Evolutionary conservation across 2,113 vertebrate species (phyloP), one percentile per base, ranked within the genome.

Genomic region (Falcunculus frontatus): DNA sequence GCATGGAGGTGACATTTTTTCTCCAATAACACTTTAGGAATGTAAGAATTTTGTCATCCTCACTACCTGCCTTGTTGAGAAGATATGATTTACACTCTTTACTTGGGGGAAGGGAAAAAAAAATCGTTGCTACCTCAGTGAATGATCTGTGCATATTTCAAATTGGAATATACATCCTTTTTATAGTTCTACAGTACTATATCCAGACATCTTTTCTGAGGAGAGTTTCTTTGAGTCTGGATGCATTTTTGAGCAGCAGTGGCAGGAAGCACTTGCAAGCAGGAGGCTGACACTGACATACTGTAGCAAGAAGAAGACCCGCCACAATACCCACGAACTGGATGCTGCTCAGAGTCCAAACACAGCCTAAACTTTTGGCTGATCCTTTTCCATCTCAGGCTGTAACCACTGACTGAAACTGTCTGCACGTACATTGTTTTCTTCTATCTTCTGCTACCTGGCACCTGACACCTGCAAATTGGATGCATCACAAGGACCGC

Each of bases 141-240:
- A 95, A 93, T 94, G 96, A 96, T 97, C 92, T 96, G 65, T 92
- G 90, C 90, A 95, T 96, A 96, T 93, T 92, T 95, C 89, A 96
- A 94, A 92, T 94, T 92, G 88, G 86, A 96, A 95, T 96, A 94
- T 95, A 91, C 93, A 94, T 95, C 92, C 90, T 95, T 97, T 96
- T 97, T 94, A 94, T 94, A 95, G 83, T 92, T 82, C 67, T 93
- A 47, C 53, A 92, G 69, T 87, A 82, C n/a, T 93, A 56, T 81
- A 96, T 62, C 49, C 69, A 93, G 80, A 39, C 80, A 94, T 53
- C 80, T 78, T 81, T 94, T 77, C 76, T 42, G 50, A 90, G 56
- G 19, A 89, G 56, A 52, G 52, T 81, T 94, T 95, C 91, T 96
- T 47, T 81, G 82, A 82, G 88, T 50, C 62, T 94, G 86, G 56